These are phyloP conservation scores for Balearica regulorum DNA, from an alignment of 2,797 vertebrate species.

Conservation along the genomic window DNA sequence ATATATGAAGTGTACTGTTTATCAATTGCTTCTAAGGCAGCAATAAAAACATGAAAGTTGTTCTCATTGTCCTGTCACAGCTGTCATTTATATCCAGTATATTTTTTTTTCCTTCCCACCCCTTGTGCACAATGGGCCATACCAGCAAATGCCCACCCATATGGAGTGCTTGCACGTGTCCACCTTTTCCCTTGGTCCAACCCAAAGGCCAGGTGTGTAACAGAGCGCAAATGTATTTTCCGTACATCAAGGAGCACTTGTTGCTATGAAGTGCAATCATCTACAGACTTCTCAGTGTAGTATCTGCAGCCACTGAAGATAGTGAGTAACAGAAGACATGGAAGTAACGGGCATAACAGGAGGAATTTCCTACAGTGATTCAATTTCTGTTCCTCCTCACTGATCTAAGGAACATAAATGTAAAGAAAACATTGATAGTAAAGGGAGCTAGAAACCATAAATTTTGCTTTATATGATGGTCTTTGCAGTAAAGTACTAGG, in stretches of 20 bases:
- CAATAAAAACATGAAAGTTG: slow-evolving; percentile 74
- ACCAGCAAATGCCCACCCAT: not conserved
- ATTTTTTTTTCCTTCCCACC: not conserved
- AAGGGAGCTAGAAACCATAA: not conserved
- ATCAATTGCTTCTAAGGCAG: slow-evolving; percentile 74
- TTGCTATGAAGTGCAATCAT: not conserved
- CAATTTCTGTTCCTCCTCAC: not conserved
- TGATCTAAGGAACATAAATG: not conserved
- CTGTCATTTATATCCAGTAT: slow-evolving; percentile 4
- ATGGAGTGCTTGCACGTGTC: not conserved
- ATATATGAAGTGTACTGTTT: slow-evolving; percentile 70
- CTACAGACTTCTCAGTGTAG: not conserved
- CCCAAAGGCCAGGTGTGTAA: not conserved
- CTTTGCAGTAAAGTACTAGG: not conserved
- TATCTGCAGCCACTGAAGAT: too few species aligned
- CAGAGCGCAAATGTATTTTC: not conserved
- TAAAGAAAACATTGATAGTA: not conserved
- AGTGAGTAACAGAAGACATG: not conserved
- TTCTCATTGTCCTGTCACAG: slow-evolving; percentile 46
- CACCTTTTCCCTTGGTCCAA: not conserved
- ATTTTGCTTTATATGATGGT: not conserved
- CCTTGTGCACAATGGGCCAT: not conserved
- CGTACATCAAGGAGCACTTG: not conserved
- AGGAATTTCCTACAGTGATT: not conserved
- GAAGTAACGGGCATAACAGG: not conserved